Conservation (phyloP, 2,797 vertebrate genomes). For the Apodemus agrarius region DNA sequence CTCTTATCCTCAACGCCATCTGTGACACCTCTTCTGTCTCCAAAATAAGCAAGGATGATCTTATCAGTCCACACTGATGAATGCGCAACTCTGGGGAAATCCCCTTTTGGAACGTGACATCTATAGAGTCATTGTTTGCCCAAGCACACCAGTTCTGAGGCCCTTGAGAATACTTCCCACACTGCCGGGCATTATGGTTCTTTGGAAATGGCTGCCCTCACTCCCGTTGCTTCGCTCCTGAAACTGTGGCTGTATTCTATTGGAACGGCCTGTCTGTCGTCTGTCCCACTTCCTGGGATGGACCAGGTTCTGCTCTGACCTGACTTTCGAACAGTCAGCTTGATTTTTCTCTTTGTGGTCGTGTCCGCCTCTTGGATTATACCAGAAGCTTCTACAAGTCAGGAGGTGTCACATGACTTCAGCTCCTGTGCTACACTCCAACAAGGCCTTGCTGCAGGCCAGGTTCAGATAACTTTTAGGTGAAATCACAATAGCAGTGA, state of each 20-base stretch:
- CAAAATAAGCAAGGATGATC: neutral
- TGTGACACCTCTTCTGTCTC: neutral
- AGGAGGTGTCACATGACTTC: neutral
- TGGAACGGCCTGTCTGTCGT: fast-evolving
- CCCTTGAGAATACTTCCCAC: neutral
- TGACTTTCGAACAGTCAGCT: neutral
- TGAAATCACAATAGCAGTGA: neutral
- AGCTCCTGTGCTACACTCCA: neutral
- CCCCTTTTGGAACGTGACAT: neutral
- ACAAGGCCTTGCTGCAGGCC: neutral
- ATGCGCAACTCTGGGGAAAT: neutral
- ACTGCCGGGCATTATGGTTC: fast-evolving
- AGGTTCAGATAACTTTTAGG: neutral
- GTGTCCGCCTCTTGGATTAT: neutral
- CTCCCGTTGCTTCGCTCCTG: neutral
- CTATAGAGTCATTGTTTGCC: neutral
- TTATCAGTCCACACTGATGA: neutral
- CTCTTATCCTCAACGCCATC: neutral
- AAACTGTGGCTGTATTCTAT: neutral
- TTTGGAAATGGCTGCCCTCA: neutral
- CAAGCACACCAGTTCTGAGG: neutral
- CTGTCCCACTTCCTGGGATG: fast-evolving
- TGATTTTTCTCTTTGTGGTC: neutral
- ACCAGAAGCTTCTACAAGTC: neutral
- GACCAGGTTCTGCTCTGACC: neutral